Percentiles rank a stretch among this genome's conserved stretches.
phyloP scores from a whole-genome alignment of 2,797 vertebrate species.

The Neopelma chrysocephalum region DNA sequence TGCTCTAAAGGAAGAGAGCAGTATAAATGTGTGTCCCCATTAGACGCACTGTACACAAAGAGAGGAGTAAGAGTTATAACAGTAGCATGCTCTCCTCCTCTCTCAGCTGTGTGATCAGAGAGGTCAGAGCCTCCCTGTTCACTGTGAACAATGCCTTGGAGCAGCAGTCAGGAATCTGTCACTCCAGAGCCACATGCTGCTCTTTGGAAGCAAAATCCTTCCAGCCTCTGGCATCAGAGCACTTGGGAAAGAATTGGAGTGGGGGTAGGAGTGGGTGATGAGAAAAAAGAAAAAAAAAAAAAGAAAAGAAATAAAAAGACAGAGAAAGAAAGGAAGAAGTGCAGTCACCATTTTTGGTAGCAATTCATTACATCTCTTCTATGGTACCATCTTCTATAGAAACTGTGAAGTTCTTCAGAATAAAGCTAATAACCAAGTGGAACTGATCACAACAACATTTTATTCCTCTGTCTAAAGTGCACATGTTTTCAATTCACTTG shows the following conservation, averaged over 20 bases:
- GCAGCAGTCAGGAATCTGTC: slow-evolving; percentile 67
- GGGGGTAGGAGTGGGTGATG: background rate
- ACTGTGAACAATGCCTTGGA: slow-evolving; percentile 65
- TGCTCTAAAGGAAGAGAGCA: background rate
- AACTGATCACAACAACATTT: slow-evolving; percentile 36
- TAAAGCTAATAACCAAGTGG: slow-evolving; percentile 14
- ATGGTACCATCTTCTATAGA: background rate
- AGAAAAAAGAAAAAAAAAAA: fast-evolving
- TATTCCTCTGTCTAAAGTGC: slow-evolving; percentile 22
- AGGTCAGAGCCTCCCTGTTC: slow-evolving; percentile 57
- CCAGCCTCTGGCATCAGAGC: slow-evolving; percentile 48
- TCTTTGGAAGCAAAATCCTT: slow-evolving; percentile 65
- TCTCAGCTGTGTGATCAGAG: slow-evolving; percentile 55
- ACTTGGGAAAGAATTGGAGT: background rate
- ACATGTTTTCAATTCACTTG: slow-evolving; percentile 55
- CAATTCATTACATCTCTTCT: background rate
- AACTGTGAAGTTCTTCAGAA: background rate
- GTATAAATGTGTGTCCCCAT: background rate
- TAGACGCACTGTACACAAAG: background rate
- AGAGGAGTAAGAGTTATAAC: slow-evolving; percentile 24
- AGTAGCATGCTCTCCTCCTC: slow-evolving; percentile 42
- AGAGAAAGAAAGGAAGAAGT: background rate
- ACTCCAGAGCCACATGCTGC: slow-evolving; percentile 65
- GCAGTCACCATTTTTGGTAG: background rate
- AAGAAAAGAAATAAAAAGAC: background rate